Evolutionary conservation across 2,888 invertebrate species (phyloP), one percentile per base, ranked within the genome.

Genomic region (Callosobruchus maculatus): DNA sequence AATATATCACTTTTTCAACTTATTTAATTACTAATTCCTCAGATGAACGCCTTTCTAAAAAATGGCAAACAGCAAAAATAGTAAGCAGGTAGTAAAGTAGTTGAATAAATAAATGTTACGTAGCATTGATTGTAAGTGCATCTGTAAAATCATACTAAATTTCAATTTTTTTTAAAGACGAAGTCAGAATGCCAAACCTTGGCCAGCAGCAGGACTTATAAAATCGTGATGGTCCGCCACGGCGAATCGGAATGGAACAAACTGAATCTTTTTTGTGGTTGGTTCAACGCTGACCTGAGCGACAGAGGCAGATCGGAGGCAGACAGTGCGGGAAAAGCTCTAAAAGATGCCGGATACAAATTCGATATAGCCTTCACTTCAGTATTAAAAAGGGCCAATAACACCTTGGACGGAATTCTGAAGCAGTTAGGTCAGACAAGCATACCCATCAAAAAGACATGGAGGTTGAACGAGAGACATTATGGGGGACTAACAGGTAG

Each of bases 391-490:
- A 90, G 96, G 74, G 95, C 95, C 0, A 92, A 94, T 82, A 90
- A 92, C 75, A 95, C 95, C 0, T 86, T 95, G 68, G 90, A 90
- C 72, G 85, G 90, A 0, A 91, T 96, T 76, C 86, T 96, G 7
- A 88, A 91, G 74, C 92, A 92, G 82, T 89, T 93, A 68, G 91
- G 89, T 0, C 93, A 93, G 82, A 85, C 90, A n/a, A 89, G 91
- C 78, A 86, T 96, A 77, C 92, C 93, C 0, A 87, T 93, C 7
- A 85, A 89, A 4, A 92, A 92, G 83, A 93, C 94, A 13, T 96
- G 96, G 96, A 90, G 95, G 20, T 88, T 96, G 30, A 96, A 96
- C 82, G 96, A 96, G 86, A 91, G 96, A 75, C 96, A 96, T 83
- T 96, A 96, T 82, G 96, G 96, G 72, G 94, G 94, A 68, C 90